Conservation (phyloP, 2,888 invertebrate genomes). For the Beris chalybata region DNA sequence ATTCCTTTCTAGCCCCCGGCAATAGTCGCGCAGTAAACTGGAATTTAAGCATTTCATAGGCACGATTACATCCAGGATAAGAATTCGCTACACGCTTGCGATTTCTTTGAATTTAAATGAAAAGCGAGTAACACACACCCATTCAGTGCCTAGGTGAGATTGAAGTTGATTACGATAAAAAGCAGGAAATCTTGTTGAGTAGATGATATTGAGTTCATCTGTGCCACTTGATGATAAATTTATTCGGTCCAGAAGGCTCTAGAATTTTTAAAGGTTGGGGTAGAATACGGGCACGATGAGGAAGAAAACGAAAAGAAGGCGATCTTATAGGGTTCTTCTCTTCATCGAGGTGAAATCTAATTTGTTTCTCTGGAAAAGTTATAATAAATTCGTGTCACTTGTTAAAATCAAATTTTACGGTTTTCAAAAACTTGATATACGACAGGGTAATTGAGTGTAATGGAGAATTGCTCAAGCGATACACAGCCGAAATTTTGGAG, state of each 20-base stretch:
- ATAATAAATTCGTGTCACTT: slow-evolving; percentile 22
- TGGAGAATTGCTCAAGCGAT: slow-evolving; percentile 17
- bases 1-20: too few species aligned
- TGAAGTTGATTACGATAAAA: slow-evolving; percentile 1
- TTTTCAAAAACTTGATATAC: slow-evolving; percentile 28
- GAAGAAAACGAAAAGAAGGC: slow-evolving; percentile 2
- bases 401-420: slow-evolving; percentile 31
- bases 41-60: not conserved
- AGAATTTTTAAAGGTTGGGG: not conserved
- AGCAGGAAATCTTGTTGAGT: slow-evolving; percentile 7
- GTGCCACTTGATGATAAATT: slow-evolving; percentile 1
- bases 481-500: too few species aligned
- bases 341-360: slow-evolving; percentile 17
- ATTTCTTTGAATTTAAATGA: slow-evolving; percentile 3
- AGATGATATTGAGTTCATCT: slow-evolving; percentile 7
- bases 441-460: slow-evolving; percentile 22
- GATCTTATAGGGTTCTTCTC: not conserved
- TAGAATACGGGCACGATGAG: not conserved
- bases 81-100: too few species aligned
- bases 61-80: slow-evolving; percentile 8
- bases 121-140: not conserved
- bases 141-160: not conserved
- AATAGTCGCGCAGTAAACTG: too few species aligned
- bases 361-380: slow-evolving; percentile 22
- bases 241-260: not conserved